phyloP scores from a whole-genome alignment of 2,113 vertebrate species.

The Charadrius vociferus region DNA sequence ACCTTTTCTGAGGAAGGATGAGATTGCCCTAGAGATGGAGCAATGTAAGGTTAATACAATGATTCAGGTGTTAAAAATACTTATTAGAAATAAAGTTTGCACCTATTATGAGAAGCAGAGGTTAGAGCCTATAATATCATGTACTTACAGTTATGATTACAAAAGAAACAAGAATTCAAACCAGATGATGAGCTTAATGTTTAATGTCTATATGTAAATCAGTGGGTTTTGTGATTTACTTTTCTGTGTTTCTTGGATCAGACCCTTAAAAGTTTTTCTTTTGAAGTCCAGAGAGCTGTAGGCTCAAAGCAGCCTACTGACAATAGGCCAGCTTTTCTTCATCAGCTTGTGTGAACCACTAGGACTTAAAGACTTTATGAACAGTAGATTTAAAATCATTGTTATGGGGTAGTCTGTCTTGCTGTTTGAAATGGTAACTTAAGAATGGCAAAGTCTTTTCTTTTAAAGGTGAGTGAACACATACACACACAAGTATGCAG shows the following conservation, averaged over 20 bases:
- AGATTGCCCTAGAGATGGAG: constrained; percentile 12
- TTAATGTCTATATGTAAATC: background rate
- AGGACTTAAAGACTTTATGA: background rate
- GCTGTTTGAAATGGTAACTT: background rate
- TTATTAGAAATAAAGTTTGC: background rate
- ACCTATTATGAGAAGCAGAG: background rate
- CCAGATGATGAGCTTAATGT: background rate
- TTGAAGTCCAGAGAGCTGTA: background rate
- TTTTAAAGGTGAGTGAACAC: background rate
- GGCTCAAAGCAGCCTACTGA: background rate
- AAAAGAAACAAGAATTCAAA: background rate
- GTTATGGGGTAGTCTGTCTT: background rate
- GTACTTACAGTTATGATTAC: background rate
- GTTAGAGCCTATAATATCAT: background rate
- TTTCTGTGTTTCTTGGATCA: background rate
- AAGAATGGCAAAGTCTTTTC: background rate
- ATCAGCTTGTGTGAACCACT: background rate
- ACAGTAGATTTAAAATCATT: background rate
- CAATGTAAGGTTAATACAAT: background rate
- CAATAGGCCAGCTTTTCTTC: background rate
- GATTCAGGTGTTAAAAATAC: background rate
- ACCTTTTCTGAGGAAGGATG: background rate
- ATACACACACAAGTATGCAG: background rate
- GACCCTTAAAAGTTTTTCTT: background rate
- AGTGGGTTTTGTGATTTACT: background rate